Conservation (phyloP, 2,113 vertebrate genomes). For the Rhombomys opimus region DNA sequence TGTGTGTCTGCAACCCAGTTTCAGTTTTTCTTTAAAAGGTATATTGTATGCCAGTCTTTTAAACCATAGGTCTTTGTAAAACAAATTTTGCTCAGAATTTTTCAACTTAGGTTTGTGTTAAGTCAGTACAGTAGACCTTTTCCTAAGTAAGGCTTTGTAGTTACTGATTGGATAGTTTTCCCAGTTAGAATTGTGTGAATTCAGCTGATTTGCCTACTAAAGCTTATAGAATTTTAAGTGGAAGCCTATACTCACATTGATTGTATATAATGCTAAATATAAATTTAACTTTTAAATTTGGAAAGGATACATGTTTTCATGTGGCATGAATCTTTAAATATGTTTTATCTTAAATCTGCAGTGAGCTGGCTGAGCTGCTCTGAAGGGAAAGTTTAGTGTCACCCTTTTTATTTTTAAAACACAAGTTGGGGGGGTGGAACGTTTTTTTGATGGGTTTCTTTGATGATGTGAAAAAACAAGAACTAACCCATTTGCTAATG, state of each 20-base stretch:
- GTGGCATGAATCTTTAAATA: slow-evolving; percentile 53
- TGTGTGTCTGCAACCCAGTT: slow-evolving; percentile 37
- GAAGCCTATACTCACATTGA: slow-evolving; percentile 53
- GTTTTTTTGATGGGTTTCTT: slow-evolving; percentile 49
- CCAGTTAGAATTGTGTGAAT: slow-evolving; percentile 58
- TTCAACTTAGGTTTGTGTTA: slow-evolving; percentile 44
- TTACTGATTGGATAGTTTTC: slow-evolving; percentile 48
- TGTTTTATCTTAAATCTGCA: slow-evolving; percentile 62
- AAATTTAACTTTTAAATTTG: slow-evolving; percentile 62
- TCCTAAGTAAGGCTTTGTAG: slow-evolving; percentile 50
- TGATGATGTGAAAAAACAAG: background rate
- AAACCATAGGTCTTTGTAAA: slow-evolving; percentile 41
- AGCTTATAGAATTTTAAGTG: slow-evolving; percentile 52
- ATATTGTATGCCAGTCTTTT: slow-evolving; percentile 28
- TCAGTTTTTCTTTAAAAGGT: slow-evolving; percentile 33
- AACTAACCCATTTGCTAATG: background rate
- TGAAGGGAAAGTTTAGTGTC: slow-evolving; percentile 47
- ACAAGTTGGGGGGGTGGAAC: background rate
- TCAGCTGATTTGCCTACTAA: slow-evolving; percentile 56
- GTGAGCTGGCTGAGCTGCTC: slow-evolving; percentile 33
- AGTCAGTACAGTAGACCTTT: slow-evolving; percentile 53
- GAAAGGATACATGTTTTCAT: slow-evolving; percentile 51
- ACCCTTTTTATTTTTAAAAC: slow-evolving; percentile 58
- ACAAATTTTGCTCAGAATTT: slow-evolving; percentile 60
- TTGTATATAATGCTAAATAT: slow-evolving; percentile 56